These are phyloP conservation scores for Conchocele bisecta DNA, from an alignment of 2,888 invertebrate species.

Conservation along the genomic window DNA sequence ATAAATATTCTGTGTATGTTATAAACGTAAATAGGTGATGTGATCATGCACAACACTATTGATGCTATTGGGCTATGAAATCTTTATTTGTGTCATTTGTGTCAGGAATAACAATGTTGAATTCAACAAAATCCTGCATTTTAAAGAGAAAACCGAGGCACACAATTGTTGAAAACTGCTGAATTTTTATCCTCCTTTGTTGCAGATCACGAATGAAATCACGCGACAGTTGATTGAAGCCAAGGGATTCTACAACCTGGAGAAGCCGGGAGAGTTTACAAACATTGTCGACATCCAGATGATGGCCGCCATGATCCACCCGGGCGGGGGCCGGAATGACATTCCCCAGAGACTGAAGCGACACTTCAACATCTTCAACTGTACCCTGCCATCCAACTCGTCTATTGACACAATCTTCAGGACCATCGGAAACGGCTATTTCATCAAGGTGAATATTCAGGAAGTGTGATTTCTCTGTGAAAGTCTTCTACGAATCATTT, in stretches of 20 bases:
- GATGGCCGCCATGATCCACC: slow-evolving; percentile 97
- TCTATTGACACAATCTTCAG: slow-evolving; percentile 97
- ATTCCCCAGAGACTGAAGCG: slow-evolving; percentile 96
- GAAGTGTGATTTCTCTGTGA: slow-evolving; percentile 56
- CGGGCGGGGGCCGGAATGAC: slow-evolving; percentile 92
- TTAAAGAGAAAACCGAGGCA: too few relatives aligned
- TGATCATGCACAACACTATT: too few relatives aligned
- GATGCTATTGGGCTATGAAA: too few relatives aligned
- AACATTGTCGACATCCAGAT: slow-evolving; percentile 95
- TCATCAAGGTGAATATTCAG: slow-evolving; percentile 80
- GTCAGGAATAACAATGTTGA: too few relatives aligned
- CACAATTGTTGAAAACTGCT: too few relatives aligned
- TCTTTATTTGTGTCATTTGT: too few relatives aligned
- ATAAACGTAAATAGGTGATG: too few relatives aligned
- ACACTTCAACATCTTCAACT: slow-evolving; percentile 97
- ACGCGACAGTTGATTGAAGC: slow-evolving; percentile 98
- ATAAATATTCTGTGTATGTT: too few relatives aligned
- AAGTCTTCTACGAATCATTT: too few relatives aligned
- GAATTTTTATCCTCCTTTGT: too few relatives aligned
- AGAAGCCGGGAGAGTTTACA: slow-evolving; percentile 98
- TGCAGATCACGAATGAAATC: slow-evolving; percentile 88
- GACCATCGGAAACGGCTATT: slow-evolving; percentile 82
- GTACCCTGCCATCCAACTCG: slow-evolving; percentile 94
- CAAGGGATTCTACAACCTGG: slow-evolving; percentile 98
- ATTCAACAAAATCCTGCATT: too few relatives aligned